These are phyloP conservation scores for Caenorhabditis sp. DNA, from an alignment of 2,888 invertebrate genomes.

Conservation along the genomic window DNA sequence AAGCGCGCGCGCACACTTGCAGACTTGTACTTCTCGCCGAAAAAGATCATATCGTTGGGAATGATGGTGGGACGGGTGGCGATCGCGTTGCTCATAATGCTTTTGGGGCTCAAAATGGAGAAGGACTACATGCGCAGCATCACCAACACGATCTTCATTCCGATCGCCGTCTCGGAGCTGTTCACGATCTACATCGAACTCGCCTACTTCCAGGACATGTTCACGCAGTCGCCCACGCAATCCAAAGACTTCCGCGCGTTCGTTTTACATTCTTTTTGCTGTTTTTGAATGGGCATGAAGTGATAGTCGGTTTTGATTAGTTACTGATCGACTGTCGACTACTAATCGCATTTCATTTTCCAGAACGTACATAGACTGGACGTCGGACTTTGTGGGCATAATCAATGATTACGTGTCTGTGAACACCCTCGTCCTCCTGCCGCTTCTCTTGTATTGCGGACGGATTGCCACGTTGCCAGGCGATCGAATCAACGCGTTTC, in stretches of 20 bases:
- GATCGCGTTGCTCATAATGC: conserved; percentile 57
- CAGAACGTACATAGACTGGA: conserved; percentile 61
- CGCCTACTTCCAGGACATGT: conserved; percentile 45
- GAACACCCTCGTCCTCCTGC: conserved; percentile 54
- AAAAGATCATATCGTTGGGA: conserved; percentile 43
- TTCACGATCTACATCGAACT: conserved; percentile 62
- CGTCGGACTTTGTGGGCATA: conserved; percentile 32
- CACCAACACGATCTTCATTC: conserved; percentile 62
- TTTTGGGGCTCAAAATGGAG: conserved; percentile 61
- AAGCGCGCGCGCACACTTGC: conserved; percentile 1
- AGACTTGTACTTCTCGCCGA: conserved; percentile 56
- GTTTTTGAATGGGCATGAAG: too few species aligned
- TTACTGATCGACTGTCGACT: too few species aligned
- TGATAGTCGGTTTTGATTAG: too few species aligned
- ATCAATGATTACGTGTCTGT: conserved; percentile 58
- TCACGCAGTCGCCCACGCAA: conserved; percentile 38
- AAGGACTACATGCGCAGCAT: conserved; percentile 65
- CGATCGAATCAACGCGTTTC: conserved; percentile 63
- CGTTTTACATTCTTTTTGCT: too few species aligned
- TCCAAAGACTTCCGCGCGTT: conserved; percentile 37
- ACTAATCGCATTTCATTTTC: too few species aligned
- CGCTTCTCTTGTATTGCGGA: conserved; percentile 61
- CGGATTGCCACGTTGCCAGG: conserved; percentile 54
- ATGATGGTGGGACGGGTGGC: conserved; percentile 50
- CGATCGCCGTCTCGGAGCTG: conserved; percentile 56